A percentile compares a stretch with the other conserved stretches of the same genome.
Evolutionary conservation across 2,797 vertebrate genomes (phyloP).

Genomic region (Sebastes oblongus): DNA sequence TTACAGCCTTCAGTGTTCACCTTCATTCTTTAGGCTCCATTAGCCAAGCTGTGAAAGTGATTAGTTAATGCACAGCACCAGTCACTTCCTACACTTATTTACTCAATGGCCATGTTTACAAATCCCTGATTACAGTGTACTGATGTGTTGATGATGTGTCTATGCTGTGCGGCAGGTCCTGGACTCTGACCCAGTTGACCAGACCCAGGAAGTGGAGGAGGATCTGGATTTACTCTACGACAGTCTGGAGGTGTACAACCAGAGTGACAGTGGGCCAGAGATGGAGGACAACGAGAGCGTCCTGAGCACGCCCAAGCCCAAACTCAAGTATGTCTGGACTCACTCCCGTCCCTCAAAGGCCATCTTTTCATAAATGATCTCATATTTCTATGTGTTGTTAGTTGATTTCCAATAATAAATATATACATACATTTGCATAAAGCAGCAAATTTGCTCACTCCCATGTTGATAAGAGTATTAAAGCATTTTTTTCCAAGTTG

Average conservation of each 20-base stretch:
- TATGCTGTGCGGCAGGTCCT: slow-evolving; percentile 72
- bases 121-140: slow-evolving; percentile 23
- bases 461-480: no score
- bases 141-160: slow-evolving; percentile 33
- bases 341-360: not conserved
- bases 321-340: slow-evolving; percentile 77
- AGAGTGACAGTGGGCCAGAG: slow-evolving; percentile 87
- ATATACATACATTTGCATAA: no score
- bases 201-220: slow-evolving; percentile 86
- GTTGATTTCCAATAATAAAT: no score
- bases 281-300: slow-evolving; percentile 86
- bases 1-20: slow-evolving; percentile 21
- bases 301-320: slow-evolving; percentile 85
- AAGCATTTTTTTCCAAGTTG: not conserved
- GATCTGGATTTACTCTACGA: slow-evolving; percentile 86
- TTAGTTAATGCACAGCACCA: slow-evolving; percentile 32
- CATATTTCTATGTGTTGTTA: not conserved
- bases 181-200: slow-evolving; percentile 86
- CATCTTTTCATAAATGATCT: not conserved
- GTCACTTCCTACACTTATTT: slow-evolving; percentile 35
- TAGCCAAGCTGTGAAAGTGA: slow-evolving; percentile 45
- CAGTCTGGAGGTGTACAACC: slow-evolving; percentile 85
- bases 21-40: slow-evolving; percentile 36
- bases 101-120: slow-evolving; percentile 26
- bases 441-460: no score